Percentiles rank a stretch among this genome's conserved stretches.
These are phyloP conservation scores for Halcyon senegalensis DNA, from an alignment of 2,113 vertebrate species.

Conservation along the genomic window DNA sequence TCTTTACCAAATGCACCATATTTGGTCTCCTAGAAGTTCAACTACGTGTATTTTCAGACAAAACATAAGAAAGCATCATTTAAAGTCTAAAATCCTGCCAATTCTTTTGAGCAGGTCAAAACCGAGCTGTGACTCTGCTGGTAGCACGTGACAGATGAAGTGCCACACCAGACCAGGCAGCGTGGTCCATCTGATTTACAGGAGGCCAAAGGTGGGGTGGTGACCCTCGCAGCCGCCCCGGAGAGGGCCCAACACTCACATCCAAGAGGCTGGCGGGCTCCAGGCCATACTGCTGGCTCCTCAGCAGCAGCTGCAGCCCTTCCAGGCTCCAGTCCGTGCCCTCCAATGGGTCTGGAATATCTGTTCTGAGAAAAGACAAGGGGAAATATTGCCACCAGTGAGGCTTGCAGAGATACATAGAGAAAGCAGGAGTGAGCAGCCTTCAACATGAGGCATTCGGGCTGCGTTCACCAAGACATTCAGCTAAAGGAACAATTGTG, in stretches of 20 bases:
- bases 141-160: not conserved
- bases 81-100: not conserved
- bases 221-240: accelerated
- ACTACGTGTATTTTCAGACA: not conserved
- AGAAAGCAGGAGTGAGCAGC: not conserved
- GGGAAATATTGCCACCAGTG: not conserved
- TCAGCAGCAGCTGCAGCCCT: constrained; percentile 87
- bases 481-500: not conserved
- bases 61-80: not conserved
- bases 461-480: not conserved
- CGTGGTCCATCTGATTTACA: not conserved
- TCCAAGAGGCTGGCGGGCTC: constrained; percentile 81
- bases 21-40: not conserved
- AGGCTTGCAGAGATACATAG: accelerated
- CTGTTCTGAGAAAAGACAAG: constrained; percentile 74
- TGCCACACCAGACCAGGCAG: not conserved
- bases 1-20: not conserved
- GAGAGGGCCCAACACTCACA: constrained; percentile 61
- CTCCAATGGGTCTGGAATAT: constrained; percentile 80
- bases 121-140: not conserved
- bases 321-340: constrained; percentile 87
- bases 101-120: not conserved
- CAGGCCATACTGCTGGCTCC: constrained; percentile 85
- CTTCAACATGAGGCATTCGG: not conserved
- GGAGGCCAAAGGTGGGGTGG: not conserved